phyloP scores from a whole-genome alignment of 2,888 invertebrate species.

The Merodon equestris region DNA sequence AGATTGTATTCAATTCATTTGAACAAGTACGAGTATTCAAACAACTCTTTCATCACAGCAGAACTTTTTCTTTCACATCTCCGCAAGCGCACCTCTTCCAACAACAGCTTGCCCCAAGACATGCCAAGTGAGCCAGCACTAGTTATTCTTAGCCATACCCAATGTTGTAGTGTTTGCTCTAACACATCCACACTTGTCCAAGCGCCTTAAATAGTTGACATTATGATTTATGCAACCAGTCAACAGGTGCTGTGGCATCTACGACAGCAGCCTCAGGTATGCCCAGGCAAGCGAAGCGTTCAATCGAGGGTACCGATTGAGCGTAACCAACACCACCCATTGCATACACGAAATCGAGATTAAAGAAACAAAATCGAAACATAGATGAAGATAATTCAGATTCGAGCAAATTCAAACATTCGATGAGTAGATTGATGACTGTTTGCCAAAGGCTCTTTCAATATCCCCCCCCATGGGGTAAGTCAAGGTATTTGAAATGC shows the following conservation, averaged over 20 bases:
- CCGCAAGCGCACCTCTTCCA: too few species aligned
- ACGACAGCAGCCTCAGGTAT: too few species aligned
- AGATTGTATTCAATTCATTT: conserved; percentile 11
- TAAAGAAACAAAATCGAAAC: too few species aligned
- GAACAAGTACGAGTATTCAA: conserved; percentile 14
- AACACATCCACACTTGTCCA: conserved; percentile 29
- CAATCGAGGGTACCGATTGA: conserved; percentile 22
- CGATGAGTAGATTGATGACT: conserved; percentile 1
- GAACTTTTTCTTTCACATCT: not conserved
- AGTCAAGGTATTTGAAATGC: not conserved
- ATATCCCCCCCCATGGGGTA: conserved; percentile 13
- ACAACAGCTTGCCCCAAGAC: too few species aligned
- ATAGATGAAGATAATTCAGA: conserved; percentile 17
- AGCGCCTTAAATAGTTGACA: conserved; percentile 58
- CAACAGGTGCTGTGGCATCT: conserved; percentile 47
- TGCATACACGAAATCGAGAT: conserved; percentile 16
- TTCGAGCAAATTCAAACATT: conserved; percentile 20
- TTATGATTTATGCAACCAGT: conserved; percentile 56
- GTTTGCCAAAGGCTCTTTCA: conserved; percentile 14
- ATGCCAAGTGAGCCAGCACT: too few species aligned
- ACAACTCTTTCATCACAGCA: conserved; percentile 20
- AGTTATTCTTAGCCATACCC: not conserved
- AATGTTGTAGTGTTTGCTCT: conserved; percentile 29
- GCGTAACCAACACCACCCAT: conserved; percentile 30
- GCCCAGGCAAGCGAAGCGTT: conserved; percentile 16